Conservation (phyloP, 2,113 vertebrate genomes). For the Scomber scombrus region DNA sequence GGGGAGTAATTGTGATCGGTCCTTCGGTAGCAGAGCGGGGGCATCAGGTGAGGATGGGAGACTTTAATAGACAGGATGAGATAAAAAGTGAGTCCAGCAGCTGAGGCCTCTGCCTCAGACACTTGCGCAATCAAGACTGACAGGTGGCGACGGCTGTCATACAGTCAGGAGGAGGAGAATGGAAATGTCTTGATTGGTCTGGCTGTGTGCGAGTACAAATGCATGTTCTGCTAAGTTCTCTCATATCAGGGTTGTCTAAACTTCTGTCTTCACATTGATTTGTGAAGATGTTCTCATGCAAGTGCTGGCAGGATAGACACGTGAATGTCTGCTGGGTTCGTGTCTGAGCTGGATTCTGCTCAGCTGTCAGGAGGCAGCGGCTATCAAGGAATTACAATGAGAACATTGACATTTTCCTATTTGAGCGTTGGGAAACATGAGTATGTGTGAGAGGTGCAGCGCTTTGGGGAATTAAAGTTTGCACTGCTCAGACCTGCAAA, state of each 20-base stretch:
- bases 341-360: not conserved
- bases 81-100: conserved; percentile 30
- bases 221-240: not conserved
- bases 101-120: conserved; percentile 27
- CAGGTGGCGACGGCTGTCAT: conserved; percentile 31
- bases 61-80: conserved; percentile 22
- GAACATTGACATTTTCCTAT: conserved; percentile 14
- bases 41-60: conserved; percentile 50
- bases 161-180: not conserved
- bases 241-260: conserved; percentile 9
- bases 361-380: conserved; percentile 12
- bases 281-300: not conserved
- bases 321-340: not conserved
- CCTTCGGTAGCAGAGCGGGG: conserved; percentile 12
- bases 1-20: conserved; percentile 23
- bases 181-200: conserved; percentile 12
- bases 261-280: conserved; percentile 8
- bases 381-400: conserved; percentile 20
- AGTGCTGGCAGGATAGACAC: not conserved
- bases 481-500: not conserved
- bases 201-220: conserved; percentile 6
- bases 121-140: not conserved
- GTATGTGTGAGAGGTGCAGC: conserved; percentile 4
- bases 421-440: conserved; percentile 9
- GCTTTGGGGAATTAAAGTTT: conserved; percentile 19